phyloP scores from a whole-genome alignment of 2,888 invertebrate genomes.

The Chymomyza caudatula region DNA sequence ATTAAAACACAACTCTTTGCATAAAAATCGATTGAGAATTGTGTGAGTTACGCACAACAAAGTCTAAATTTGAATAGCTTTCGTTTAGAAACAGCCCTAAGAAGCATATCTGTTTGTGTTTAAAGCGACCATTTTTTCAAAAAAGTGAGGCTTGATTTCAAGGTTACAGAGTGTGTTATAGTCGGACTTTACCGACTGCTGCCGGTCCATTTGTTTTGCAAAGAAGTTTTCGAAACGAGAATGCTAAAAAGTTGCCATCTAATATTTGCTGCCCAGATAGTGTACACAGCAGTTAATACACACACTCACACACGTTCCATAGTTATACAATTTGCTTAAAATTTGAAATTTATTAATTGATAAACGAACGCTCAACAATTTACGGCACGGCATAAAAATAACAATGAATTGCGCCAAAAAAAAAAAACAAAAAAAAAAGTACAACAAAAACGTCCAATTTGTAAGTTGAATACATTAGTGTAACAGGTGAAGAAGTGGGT shows the following conservation, averaged over 20 bases:
- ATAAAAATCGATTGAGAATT: no score
- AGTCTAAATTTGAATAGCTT: no score
- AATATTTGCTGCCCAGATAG: background rate
- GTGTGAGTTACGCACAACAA: no score
- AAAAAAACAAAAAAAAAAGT: background rate
- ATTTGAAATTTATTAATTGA: background rate
- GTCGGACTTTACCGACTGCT: no score
- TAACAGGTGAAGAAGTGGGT: conserved; percentile 66
- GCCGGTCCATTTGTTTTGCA: no score
- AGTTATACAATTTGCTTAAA: background rate
- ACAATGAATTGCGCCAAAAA: background rate
- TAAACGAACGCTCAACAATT: background rate
- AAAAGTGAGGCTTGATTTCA: no score
- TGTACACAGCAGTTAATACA: background rate
- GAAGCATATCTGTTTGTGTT: no score
- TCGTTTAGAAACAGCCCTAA: no score
- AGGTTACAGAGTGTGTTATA: no score
- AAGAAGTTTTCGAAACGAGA: no score
- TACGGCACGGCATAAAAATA: background rate
- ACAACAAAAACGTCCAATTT: background rate
- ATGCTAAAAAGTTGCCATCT: background rate
- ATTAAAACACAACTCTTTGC: no score
- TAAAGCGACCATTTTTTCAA: no score
- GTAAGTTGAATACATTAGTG: conserved; percentile 30
- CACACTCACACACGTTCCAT: background rate